phyloP scores from a whole-genome alignment of 2,888 invertebrate genomes.

The Pseudeuparius sepicola region DNA sequence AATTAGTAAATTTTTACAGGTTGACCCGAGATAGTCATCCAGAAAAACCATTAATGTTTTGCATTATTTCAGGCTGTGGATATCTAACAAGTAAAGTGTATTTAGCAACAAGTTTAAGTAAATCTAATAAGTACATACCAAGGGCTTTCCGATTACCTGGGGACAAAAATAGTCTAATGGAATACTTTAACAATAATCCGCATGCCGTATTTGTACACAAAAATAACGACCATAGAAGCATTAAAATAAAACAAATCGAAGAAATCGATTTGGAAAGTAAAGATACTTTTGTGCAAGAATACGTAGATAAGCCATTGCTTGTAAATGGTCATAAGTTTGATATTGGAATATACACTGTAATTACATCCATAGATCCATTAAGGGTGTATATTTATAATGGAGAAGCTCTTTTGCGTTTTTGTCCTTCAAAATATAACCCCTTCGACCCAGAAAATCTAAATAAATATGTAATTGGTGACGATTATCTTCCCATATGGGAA shows the following conservation, averaged over 20 bases:
- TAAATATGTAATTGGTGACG: conserved; percentile 91
- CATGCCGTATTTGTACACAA: conserved; percentile 79
- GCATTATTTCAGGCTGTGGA: too few species aligned
- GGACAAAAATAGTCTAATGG: conserved; percentile 57
- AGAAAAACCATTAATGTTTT: too few species aligned
- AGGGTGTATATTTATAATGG: conserved; percentile 75
- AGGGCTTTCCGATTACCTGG: conserved; percentile 79
- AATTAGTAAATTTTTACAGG: too few species aligned
- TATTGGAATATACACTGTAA: conserved; percentile 85
- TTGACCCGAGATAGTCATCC: too few species aligned
- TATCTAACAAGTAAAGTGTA: conserved; percentile 88
- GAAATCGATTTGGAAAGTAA: conserved; percentile 60
- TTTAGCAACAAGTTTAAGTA: conserved; percentile 72
- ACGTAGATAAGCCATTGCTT: conserved; percentile 75
- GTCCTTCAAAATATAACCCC: conserved; percentile 80
- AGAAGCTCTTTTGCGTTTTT: conserved; percentile 85
- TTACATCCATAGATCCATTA: conserved; percentile 86
- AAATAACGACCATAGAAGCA: conserved; percentile 83
- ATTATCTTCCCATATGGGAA: conserved; percentile 91
- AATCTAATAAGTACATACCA: conserved; percentile 71
- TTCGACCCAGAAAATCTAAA: conserved; percentile 70
- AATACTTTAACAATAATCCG: conserved; percentile 57
- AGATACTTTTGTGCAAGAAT: conserved; percentile 86
- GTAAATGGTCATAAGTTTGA: conserved; percentile 94
- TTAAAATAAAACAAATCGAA: conserved; percentile 60